These are phyloP conservation scores for Yponomeuta evonymella DNA, from an alignment of 2,888 invertebrate genomes.

Conservation along the genomic window DNA sequence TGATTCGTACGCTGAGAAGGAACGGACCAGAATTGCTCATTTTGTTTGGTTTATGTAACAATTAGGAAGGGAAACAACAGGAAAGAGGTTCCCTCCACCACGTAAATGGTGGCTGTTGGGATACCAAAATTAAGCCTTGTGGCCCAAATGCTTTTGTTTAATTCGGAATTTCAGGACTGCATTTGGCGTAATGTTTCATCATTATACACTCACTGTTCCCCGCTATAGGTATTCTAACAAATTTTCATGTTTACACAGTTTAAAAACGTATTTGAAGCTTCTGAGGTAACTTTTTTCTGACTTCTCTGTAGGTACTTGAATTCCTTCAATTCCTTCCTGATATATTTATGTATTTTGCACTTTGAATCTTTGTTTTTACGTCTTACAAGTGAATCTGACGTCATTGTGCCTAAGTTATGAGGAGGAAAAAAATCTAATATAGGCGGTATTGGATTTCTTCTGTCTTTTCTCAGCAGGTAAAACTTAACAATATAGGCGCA, in stretches of 20 bases:
- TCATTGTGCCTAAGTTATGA: no score
- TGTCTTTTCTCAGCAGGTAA: no score
- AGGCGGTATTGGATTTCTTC: no score
- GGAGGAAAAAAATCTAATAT: no score
- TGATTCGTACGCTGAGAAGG: constrained; percentile 30
- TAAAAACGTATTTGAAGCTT: background rate
- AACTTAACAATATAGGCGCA: no score
- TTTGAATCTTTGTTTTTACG: no score
- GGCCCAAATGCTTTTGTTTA: constrained; percentile 36
- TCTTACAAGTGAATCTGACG: no score
- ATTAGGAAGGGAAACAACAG: constrained; percentile 52
- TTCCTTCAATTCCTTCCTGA: no score
- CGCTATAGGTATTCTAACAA: background rate
- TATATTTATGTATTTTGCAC: no score
- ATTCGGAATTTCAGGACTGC: constrained; percentile 26
- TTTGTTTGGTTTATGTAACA: constrained; percentile 63
- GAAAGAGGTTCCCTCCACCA: constrained; percentile 44
- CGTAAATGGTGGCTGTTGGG: constrained; percentile 46
- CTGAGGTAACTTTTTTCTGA: no score
- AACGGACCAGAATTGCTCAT: constrained; percentile 41
- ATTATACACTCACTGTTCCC: constrained; percentile 8
- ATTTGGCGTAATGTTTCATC: constrained; percentile 20
- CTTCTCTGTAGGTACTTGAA: no score
- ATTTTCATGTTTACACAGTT: background rate
- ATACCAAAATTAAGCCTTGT: constrained; percentile 48